Percentiles rank a stretch among this genome's conserved stretches.
Conservation (phyloP, 2,888 invertebrate genomes). For the Troglohyphantes excavatus region DNA sequence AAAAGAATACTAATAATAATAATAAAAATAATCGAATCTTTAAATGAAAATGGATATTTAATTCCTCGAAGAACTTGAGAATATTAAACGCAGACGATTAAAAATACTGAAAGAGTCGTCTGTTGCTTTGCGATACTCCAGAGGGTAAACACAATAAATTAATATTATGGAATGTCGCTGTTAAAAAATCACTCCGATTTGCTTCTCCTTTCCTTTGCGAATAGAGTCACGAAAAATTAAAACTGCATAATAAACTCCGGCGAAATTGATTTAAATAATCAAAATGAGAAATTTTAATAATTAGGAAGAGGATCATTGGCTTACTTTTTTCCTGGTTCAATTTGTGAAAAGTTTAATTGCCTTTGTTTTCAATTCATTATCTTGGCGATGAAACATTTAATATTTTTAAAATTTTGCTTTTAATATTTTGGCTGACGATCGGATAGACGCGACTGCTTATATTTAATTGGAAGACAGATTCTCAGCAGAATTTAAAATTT, state of each 20-base stretch:
- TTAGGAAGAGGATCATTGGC: conserved; percentile 31
- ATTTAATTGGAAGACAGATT: too few species aligned
- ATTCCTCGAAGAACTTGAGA: conserved; percentile 28
- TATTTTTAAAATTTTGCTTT: too few species aligned
- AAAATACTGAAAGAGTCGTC: conserved; percentile 31
- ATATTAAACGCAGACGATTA: conserved; percentile 45
- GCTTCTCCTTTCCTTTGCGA: background rate
- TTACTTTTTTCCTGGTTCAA: conserved; percentile 29
- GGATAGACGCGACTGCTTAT: too few species aligned
- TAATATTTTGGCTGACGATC: too few species aligned
- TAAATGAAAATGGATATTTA: conserved; percentile 57
- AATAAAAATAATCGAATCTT: background rate
- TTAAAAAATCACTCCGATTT: background rate
- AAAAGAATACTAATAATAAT: background rate
- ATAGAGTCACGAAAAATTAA: conserved; percentile 43
- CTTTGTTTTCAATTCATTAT: conserved; percentile 56
- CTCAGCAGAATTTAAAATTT: too few species aligned
- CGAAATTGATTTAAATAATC: conserved; percentile 63
- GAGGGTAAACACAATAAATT: conserved; percentile 47
- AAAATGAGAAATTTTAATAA: conserved; percentile 62
- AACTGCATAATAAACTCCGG: too few species aligned
- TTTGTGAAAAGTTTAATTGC: conserved; percentile 52
- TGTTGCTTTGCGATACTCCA: conserved; percentile 30
- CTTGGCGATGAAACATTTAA: background rate
- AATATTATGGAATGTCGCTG: conserved; percentile 40